phyloP scores from a whole-genome alignment of 92 coral and sea anemone genomes.

The Nematostella vectensis region DNA sequence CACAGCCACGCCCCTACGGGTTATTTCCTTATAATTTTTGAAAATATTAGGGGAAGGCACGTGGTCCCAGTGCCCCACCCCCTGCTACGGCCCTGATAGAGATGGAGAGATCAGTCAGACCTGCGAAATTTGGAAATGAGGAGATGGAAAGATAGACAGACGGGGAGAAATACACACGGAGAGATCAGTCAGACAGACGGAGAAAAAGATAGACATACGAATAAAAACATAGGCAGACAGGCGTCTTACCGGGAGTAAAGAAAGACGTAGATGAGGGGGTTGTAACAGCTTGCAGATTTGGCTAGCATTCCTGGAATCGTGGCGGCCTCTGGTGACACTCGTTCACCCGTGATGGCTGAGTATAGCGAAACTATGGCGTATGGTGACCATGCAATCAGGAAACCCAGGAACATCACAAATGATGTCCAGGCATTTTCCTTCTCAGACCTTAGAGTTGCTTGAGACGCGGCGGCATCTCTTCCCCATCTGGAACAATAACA shows the following conservation, averaged over 20 bases:
- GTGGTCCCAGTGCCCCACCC: too few species aligned
- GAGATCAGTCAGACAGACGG: background rate
- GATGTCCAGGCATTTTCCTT: background rate
- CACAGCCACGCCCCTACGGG: too few species aligned
- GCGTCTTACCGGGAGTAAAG: background rate
- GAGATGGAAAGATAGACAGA: background rate
- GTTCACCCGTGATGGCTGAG: background rate
- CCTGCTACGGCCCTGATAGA: too few species aligned
- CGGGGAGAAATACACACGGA: background rate
- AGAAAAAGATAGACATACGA: too few species aligned
- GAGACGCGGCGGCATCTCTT: background rate
- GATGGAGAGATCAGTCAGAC: too few species aligned
- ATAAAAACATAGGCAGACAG: too few species aligned
- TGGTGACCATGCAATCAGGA: background rate
- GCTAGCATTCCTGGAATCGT: background rate
- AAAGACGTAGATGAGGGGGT: background rate
- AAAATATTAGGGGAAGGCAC: too few species aligned
- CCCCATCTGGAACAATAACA: slow-evolving; percentile 1
- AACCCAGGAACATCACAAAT: background rate
- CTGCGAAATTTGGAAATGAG: background rate
- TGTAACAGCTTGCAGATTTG: background rate
- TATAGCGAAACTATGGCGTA: background rate
- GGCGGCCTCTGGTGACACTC: background rate
- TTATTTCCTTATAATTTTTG: too few species aligned
- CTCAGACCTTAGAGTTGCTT: background rate